Base-by-base conservation (phyloP, 2,797 vertebrate species). In the Halcyon badia region DNA sequence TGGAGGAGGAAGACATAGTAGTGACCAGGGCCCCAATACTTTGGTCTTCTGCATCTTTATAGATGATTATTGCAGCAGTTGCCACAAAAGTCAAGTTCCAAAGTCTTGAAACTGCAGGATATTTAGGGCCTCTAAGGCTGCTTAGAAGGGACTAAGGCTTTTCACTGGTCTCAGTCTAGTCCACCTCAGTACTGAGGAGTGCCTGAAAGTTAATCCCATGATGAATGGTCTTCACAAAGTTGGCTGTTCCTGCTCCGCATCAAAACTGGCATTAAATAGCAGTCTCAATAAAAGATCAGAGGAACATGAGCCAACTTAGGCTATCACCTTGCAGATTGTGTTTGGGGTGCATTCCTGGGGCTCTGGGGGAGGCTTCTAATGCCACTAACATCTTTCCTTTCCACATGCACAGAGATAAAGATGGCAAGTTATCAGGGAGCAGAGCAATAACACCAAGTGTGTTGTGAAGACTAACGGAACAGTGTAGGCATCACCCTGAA, bases 281-380 rank as follows among this genome's bases (percentile, higher is more conserved):
- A 83, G 89, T 93, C 88, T 95, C 90, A 95, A 94, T 95, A 96
- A 97, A 97, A 97, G 93, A 97, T 94, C 91, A 97, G 96, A 95
- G 73, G 52, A 92, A 62, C 35, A 1, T 58, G 65, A 95, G 80
- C 77, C 80, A 87, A 87, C 22, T 58, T 72, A 76, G 77, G 80
- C 80, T 95, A 88, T 95, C 94, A 64, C 28, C 83, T 76, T 69
- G 9, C 51, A 94, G 95, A 91, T 64, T 95, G 83, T 75, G 61
- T 96, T 94, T 86, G 91, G 87, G 92, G 75, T 89, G 83, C 94
- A 96, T 97, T 96, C 96, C 92, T 95, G 83, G 61, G 80, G 42
- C 83, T 94, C 42, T 48, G 76, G 46, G n/a, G 87, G 89, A 96
- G 87, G 89, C 20, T 88, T 83, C 65, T 94, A 93, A 78, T 51